A percentile compares a stretch with the other conserved stretches of the same genome.
Evolutionary conservation across 2,888 invertebrate genomes (phyloP).

Genomic region (Sclerodermus sp.): DNA sequence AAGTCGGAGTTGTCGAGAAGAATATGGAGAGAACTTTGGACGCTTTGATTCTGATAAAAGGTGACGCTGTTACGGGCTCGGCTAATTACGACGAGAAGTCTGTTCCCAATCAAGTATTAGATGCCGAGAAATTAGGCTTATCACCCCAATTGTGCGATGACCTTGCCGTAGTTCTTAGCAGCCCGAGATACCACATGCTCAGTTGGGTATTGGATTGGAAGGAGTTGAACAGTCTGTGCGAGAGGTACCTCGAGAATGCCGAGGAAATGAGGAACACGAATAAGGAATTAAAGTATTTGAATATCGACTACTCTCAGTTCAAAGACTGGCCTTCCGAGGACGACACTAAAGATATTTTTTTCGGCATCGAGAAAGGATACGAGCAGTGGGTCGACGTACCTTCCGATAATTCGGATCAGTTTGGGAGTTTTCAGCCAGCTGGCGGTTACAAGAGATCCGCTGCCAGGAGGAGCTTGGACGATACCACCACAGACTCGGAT

Average conservation of each 20-base stretch:
- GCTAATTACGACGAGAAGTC: slow-evolving; percentile 67
- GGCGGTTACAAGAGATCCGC: slow-evolving; percentile 42
- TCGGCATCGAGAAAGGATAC: slow-evolving; percentile 68
- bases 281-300: slow-evolving; percentile 74
- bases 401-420: slow-evolving; percentile 48
- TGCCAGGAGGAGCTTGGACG: slow-evolving; percentile 46
- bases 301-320: slow-evolving; percentile 71
- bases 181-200: slow-evolving; percentile 71
- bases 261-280: slow-evolving; percentile 68
- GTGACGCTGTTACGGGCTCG: slow-evolving; percentile 62
- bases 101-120: slow-evolving; percentile 64
- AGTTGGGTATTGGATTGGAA: slow-evolving; percentile 71
- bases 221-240: slow-evolving; percentile 63
- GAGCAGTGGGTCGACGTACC: slow-evolving; percentile 55
- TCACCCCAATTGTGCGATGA: slow-evolving; percentile 70
- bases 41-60: slow-evolving; percentile 60
- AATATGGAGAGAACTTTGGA: slow-evolving; percentile 60
- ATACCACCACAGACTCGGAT: slow-evolving; percentile 50
- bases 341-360: slow-evolving; percentile 61
- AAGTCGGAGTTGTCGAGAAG: slow-evolving; percentile 26
- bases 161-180: slow-evolving; percentile 70
- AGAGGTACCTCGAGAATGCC: slow-evolving; percentile 62
- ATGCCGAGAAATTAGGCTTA: slow-evolving; percentile 69
- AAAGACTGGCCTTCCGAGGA: slow-evolving; percentile 67
- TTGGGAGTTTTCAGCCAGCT: slow-evolving; percentile 46